Evolutionary conservation across 2,888 invertebrate genomes (phyloP).

Genomic region (Seira ritae): DNA sequence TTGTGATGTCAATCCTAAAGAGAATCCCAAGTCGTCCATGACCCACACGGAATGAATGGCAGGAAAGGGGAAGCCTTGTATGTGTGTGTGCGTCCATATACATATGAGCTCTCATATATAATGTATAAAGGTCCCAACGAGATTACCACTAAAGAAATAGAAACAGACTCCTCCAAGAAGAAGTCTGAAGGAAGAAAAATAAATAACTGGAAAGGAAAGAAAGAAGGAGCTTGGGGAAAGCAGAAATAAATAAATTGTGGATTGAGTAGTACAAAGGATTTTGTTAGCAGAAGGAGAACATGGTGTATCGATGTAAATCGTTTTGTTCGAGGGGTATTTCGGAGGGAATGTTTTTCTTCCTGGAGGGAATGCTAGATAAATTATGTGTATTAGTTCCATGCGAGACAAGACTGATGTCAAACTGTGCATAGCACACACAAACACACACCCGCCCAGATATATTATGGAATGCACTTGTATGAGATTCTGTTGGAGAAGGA

Average conservation of each 20-base stretch:
- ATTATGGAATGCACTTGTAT: not conserved
- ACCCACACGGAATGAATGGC: not conserved
- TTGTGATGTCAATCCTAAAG: slow-evolving; percentile 1
- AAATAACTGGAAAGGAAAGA: not conserved
- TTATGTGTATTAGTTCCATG: slow-evolving; percentile 19
- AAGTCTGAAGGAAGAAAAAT: not conserved
- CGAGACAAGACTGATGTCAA: not conserved
- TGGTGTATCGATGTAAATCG: slow-evolving; percentile 8
- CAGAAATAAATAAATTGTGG: not conserved
- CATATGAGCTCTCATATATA: slow-evolving; percentile 6
- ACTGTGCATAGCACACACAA: not conserved
- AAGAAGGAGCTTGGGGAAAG: not conserved
- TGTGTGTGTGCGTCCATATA: not conserved
- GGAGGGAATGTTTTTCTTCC: not conserved
- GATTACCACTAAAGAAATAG: slow-evolving; percentile 1
- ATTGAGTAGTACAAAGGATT: not conserved
- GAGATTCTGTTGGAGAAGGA: not conserved
- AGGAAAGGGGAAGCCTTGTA: not conserved
- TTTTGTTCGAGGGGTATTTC: not conserved
- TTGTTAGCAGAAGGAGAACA: not conserved
- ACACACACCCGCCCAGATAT: too few relatives aligned
- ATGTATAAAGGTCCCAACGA: slow-evolving; percentile 6
- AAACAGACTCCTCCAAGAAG: not conserved
- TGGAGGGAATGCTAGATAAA: not conserved
- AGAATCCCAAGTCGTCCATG: not conserved